Evolutionary conservation across 2,113 vertebrate species (phyloP).

Genomic region (Poicephalus meyeri): DNA sequence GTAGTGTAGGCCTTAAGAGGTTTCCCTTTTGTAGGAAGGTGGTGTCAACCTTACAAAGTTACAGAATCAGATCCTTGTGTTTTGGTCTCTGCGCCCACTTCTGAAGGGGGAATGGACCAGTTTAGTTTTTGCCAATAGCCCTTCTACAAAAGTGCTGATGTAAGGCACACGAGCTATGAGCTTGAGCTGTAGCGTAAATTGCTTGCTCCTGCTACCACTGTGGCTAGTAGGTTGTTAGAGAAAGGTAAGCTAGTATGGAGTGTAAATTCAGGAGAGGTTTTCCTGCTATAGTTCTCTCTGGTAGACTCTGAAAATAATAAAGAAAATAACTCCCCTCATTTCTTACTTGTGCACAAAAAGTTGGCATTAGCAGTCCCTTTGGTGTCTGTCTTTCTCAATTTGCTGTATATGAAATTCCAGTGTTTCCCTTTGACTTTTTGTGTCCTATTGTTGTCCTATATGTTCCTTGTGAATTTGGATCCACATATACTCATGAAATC

Average conservation of each 20-base stretch:
- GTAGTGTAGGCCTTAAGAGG: background rate
- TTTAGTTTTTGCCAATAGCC: background rate
- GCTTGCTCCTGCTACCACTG: background rate
- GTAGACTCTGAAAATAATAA: background rate
- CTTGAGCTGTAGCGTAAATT: background rate
- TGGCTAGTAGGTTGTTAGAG: background rate
- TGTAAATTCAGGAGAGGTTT: background rate
- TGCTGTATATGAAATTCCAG: background rate
- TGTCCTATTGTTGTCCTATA: background rate
- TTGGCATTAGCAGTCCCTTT: background rate
- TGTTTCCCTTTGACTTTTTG: background rate
- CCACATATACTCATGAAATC: background rate
- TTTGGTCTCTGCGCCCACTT: background rate
- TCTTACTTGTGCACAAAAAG: background rate
- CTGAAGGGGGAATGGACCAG: background rate
- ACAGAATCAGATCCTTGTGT: background rate
- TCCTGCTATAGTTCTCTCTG: background rate
- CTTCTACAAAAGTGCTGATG: background rate
- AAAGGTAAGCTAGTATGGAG: background rate
- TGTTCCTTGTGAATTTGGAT: background rate
- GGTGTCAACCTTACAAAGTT: background rate
- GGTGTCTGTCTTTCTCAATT: background rate
- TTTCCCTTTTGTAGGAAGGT: background rate
- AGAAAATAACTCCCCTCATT: background rate
- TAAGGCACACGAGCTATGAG: background rate